Evolutionary conservation across 2,113 vertebrate genomes (phyloP).

Genomic region (Chlorodrepanis virens): DNA sequence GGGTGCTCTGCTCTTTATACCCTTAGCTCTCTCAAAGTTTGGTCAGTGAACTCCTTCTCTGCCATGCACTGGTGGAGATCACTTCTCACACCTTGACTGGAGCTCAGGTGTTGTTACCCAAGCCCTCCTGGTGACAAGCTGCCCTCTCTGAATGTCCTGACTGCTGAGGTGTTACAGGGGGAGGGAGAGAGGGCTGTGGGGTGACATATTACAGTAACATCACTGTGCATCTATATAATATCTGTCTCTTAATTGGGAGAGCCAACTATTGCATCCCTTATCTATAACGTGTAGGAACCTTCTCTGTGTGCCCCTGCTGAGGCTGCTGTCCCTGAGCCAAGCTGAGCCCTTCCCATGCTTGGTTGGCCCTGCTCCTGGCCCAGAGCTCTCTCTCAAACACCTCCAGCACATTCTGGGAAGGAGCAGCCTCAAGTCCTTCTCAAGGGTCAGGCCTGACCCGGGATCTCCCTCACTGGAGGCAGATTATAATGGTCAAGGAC

Average conservation of each 20-base stretch:
- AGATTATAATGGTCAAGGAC: background rate
- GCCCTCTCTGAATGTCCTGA: background rate
- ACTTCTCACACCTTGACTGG: background rate
- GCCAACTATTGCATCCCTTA: background rate
- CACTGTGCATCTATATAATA: background rate
- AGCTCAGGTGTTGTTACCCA: background rate
- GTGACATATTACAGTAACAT: background rate
- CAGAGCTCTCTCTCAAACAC: background rate
- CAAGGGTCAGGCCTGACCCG: background rate
- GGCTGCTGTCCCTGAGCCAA: fast-evolving
- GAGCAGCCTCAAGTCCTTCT: fast-evolving
- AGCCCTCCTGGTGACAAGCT: background rate
- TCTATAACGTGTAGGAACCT: background rate
- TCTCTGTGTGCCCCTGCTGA: background rate
- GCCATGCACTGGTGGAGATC: background rate
- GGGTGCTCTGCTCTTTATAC: background rate
- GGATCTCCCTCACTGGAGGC: background rate
- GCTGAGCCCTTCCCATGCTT: background rate
- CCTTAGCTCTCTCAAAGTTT: background rate
- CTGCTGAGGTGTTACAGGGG: background rate
- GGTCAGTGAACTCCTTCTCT: background rate
- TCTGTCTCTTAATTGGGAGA: background rate
- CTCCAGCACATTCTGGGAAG: background rate
- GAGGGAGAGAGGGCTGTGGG: too few species aligned
- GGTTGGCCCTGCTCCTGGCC: background rate